Evolutionary conservation across 1,140 invertebrate species (phyloP), one percentile per base, ranked within the genome.

Genomic region (Drosophila ercepeae): DNA sequence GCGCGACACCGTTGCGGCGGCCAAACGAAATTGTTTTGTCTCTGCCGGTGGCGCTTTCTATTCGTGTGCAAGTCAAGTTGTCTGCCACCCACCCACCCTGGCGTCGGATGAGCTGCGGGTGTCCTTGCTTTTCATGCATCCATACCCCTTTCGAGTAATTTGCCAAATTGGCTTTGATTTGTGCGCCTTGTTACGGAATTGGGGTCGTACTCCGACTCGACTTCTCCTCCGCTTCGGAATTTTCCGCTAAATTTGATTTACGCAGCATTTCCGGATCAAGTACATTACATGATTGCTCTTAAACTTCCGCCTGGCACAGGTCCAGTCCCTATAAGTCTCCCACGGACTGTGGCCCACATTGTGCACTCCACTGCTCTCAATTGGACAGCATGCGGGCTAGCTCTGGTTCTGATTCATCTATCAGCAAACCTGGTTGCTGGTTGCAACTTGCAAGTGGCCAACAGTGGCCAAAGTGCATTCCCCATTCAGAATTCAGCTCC

Each of bases 221-320:
- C 21, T 21, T 4, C 29, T 41, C 32, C 57, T 61, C 44, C 21
- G 14, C 55, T 21, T 21, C 5, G 16, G 69, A 51, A 50, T 48
- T 60, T 63, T 2, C 39, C 8, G 39, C 8, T 60, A 3, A 46
- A 81, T 86, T 81, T 88, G 81, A 86, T 86, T 86, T 88, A 86
- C 76, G 82, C 81, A 77, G 82, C 81, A 77, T 72, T 86, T 86
- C 76, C 81, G 81, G 82, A 75, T 52, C 29, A 44, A 42, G 64
- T 54, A 60, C 69, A 83, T 84, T 78, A 71, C 60, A 65, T 83
- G 79, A 83, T 81, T 86, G 55, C 73, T 60, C 64, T 70, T 67
- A 68, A 46, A 70, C 58, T 82, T 83, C 78, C 78, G 78, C 69
- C 59, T 29, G 51, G 52, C 46, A n/a, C 39, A 61, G 60, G 60